A percentile compares a stretch with the other conserved stretches of the same genome.
These are phyloP conservation scores for Chironomus tepperi DNA, from an alignment of 1,140 invertebrate genomes.

Conservation along the genomic window DNA sequence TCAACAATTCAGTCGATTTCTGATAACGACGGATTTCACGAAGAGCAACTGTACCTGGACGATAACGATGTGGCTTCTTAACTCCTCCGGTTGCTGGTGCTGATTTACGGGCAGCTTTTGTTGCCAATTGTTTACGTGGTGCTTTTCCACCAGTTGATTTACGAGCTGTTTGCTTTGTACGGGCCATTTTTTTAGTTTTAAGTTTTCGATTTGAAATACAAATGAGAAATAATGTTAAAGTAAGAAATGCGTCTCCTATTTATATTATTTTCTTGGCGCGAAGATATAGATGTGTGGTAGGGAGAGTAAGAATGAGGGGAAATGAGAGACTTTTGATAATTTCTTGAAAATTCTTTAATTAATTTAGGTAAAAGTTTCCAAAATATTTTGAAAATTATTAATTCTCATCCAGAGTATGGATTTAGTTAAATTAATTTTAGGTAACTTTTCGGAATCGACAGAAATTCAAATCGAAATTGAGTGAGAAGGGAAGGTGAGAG, in stretches of 20 bases:
- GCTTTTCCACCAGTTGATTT: slow-evolving; percentile 76
- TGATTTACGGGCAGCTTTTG: slow-evolving; percentile 69
- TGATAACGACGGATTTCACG: slow-evolving; percentile 75
- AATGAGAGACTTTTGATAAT: neutral
- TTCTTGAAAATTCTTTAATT: neutral
- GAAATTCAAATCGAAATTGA: neutral
- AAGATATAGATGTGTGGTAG: neutral
- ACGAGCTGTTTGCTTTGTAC: slow-evolving; percentile 78
- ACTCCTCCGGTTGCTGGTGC: slow-evolving; percentile 78
- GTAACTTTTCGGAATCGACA: neutral
- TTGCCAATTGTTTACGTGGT: slow-evolving; percentile 69
- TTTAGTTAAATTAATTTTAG: too few relatives aligned
- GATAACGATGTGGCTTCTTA: slow-evolving; percentile 69
- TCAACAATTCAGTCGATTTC: slow-evolving; percentile 73
- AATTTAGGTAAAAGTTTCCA: neutral
- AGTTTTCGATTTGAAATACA: slow-evolving; percentile 21
- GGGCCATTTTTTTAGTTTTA: slow-evolving; percentile 38
- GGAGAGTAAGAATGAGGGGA: neutral
- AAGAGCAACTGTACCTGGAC: slow-evolving; percentile 64
- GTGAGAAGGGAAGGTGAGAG: neutral
- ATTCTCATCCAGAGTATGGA: too few relatives aligned
- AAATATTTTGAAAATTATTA: neutral
- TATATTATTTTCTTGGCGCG: slow-evolving; percentile 18
- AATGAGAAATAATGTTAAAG: slow-evolving; percentile 25
- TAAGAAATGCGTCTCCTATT: slow-evolving; percentile 19